Conservation (phyloP, 2,113 vertebrate genomes). For the Numida meleagris region DNA sequence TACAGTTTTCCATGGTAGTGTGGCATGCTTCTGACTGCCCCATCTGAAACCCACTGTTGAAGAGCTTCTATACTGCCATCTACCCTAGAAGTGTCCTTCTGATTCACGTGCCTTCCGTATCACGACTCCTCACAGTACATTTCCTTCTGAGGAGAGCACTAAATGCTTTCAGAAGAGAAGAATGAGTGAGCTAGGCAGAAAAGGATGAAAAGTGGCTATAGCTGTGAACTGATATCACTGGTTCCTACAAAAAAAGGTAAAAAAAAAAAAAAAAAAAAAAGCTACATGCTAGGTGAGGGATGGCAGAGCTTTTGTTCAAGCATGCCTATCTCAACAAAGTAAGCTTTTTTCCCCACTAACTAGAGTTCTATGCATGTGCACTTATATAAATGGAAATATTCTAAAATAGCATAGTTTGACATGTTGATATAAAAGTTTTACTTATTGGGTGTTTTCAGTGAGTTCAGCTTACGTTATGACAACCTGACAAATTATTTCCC, state of each 20-base stretch:
- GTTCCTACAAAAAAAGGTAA: neutral
- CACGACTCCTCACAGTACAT: neutral
- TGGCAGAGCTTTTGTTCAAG: neutral
- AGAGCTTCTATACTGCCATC: neutral
- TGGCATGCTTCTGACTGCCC: too few relatives aligned
- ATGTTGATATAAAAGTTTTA: neutral
- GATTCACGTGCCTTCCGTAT: neutral
- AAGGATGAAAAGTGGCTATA: neutral
- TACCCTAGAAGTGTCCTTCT: neutral
- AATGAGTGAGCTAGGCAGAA: neutral
- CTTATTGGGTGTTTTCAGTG: neutral
- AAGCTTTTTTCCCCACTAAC: neutral
- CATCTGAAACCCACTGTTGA: neutral
- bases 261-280: neutral
- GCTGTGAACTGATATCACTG: neutral
- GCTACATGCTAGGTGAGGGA: neutral
- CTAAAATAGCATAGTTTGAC: neutral
- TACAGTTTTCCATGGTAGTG: neutral
- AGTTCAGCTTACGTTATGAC: neutral
- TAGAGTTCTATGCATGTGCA: neutral
- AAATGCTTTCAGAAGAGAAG: accelerated
- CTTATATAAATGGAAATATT: neutral
- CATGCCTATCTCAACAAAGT: neutral
- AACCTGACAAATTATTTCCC: neutral
- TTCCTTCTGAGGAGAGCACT: neutral